A percentile compares a stretch with the other conserved stretches of the same genome.
These are phyloP conservation scores for Aplocera efformata DNA, from an alignment of 2,888 invertebrate genomes.

Conservation along the genomic window DNA sequence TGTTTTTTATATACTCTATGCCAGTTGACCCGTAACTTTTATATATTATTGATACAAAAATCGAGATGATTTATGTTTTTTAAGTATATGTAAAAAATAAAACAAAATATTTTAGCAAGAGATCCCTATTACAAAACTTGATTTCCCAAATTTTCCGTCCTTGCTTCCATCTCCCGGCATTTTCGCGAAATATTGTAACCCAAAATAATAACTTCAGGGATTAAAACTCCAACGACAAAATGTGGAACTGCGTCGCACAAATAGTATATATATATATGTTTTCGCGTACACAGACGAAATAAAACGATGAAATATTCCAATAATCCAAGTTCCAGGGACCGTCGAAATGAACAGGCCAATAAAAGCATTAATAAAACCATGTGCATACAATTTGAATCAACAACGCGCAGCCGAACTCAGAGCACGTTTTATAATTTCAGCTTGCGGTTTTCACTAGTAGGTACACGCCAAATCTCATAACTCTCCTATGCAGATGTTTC, in stretches of 20 bases:
- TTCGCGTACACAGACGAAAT: conserved; percentile 21
- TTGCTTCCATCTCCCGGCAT: too few species aligned
- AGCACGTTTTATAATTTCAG: conserved; percentile 59
- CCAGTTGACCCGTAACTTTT: too few species aligned
- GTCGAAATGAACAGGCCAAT: conserved; percentile 44
- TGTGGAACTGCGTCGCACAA: conserved; percentile 17
- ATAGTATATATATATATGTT: conserved; percentile 6
- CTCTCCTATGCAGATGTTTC: conserved; percentile 42
- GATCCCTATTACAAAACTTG: too few species aligned
- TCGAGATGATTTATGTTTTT: too few species aligned
- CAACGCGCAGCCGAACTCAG: conserved; percentile 43
- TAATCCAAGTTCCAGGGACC: conserved; percentile 33
- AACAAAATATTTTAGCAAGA: too few species aligned
- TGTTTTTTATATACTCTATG: too few species aligned
- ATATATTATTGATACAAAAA: too few species aligned
- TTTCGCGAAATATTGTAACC: conserved; percentile 9
- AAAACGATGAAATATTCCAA: conserved; percentile 36
- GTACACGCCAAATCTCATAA: conserved; percentile 57
- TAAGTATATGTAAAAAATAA: too few species aligned
- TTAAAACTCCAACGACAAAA: conserved; percentile 17
- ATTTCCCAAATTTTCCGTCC: too few species aligned
- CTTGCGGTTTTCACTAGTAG: conserved; percentile 45
- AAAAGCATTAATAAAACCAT: conserved; percentile 47
- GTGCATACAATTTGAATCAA: conserved; percentile 51
- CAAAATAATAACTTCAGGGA: conserved; percentile 11